Evolutionary conservation across 2,113 vertebrate genomes (phyloP).

Genomic region (Sterrhoptilus dennistouni): DNA sequence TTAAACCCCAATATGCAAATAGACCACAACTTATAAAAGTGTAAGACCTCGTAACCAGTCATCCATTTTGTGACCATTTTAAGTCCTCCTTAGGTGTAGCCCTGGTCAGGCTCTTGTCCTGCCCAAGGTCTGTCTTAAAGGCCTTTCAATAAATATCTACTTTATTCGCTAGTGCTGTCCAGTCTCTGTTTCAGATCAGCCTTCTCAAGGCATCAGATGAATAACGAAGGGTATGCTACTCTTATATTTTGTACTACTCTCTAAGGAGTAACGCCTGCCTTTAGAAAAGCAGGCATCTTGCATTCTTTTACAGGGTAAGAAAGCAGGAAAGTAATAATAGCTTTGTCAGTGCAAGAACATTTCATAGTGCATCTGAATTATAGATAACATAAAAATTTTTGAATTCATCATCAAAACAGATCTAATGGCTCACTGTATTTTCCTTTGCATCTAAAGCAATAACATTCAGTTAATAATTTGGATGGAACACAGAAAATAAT

Average conservation of each 20-base stretch:
- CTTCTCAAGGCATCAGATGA: not conserved
- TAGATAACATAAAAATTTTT: not conserved
- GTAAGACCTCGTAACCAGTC: not conserved
- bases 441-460: not conserved
- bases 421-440: not conserved
- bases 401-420: not conserved
- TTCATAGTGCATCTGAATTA: not conserved
- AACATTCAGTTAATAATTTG: not conserved
- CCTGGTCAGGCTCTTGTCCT: not conserved
- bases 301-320: not conserved
- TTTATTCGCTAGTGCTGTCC: not conserved
- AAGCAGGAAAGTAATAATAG: not conserved
- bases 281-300: not conserved
- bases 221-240: not conserved
- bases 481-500: not conserved
- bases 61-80: not conserved
- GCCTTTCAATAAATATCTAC: not conserved
- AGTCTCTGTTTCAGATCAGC: not conserved
- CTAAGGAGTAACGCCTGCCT: not conserved
- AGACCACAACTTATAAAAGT: not conserved
- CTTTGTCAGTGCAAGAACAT: not conserved
- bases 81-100: not conserved
- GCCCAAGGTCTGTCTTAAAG: not conserved
- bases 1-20: not conserved
- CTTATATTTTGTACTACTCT: not conserved